phyloP scores from a whole-genome alignment of 2,797 vertebrate genomes.

The Iguana delicatissima region DNA sequence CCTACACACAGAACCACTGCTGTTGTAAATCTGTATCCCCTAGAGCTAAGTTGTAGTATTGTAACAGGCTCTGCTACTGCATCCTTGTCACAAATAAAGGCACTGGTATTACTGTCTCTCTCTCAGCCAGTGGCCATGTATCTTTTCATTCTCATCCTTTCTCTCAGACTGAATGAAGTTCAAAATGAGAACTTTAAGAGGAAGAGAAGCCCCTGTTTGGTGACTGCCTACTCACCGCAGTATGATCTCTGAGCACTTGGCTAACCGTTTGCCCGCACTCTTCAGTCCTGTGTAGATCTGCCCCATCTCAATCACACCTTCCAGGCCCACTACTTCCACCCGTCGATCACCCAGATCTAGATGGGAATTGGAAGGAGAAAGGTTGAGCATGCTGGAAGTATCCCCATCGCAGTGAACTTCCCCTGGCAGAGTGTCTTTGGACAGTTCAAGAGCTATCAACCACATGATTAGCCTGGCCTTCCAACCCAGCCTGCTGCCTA shows the following conservation, averaged over 20 bases:
- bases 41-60: neutral
- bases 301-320: conserved; percentile 93
- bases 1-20: neutral
- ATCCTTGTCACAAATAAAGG: neutral
- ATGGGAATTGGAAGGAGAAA: neutral
- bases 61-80: neutral
- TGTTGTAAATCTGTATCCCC: neutral
- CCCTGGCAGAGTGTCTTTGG: too few relatives aligned
- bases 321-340: conserved; percentile 92
- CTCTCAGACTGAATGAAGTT: neutral
- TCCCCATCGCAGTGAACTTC: too few relatives aligned
- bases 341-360: conserved; percentile 91
- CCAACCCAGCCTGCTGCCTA: neutral
- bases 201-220: neutral
- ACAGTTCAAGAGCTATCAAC: neutral
- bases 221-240: conserved; percentile 83
- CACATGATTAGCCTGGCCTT: neutral
- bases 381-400: too few relatives aligned
- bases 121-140: neutral
- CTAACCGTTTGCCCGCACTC: conserved; percentile 89
- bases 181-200: neutral
- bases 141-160: neutral
- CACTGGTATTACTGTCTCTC: neutral
- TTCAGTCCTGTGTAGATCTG: conserved; percentile 95
- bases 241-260: conserved; percentile 90